Evolutionary conservation across 1,140 invertebrate species (phyloP).

Genomic region (Probaryconus sp.): DNA sequence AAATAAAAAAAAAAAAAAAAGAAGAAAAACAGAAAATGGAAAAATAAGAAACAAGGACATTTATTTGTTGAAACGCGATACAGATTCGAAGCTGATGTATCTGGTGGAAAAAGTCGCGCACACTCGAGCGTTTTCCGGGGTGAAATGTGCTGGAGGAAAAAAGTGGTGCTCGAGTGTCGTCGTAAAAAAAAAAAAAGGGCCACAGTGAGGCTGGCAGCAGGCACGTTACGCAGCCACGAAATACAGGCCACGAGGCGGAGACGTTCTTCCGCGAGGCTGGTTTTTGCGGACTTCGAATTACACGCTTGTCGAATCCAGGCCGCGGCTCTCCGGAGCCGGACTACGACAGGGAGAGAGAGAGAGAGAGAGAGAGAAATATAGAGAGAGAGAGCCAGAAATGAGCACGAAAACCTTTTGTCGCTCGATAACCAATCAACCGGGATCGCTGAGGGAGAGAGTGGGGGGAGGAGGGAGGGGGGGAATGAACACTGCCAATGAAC

Average conservation of each 20-base stretch:
- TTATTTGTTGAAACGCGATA: slow-evolving; percentile 43
- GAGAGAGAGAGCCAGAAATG: slow-evolving; percentile 47
- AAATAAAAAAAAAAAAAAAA: no score
- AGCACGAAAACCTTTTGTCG: slow-evolving; percentile 50
- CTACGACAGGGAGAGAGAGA: no score
- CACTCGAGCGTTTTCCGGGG: slow-evolving; percentile 44
- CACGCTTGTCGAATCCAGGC: slow-evolving; percentile 74
- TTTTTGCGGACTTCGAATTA: slow-evolving; percentile 73
- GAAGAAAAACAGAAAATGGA: no score
- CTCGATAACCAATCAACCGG: slow-evolving; percentile 59
- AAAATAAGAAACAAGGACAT: no score
- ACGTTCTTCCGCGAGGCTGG: slow-evolving; percentile 71
- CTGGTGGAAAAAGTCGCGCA: slow-evolving; percentile 24
- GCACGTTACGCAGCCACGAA: slow-evolving; percentile 17
- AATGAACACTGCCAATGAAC: slow-evolving; percentile 18
- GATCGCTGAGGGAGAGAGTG: no score
- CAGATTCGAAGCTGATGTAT: slow-evolving; percentile 31
- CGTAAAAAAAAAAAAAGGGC: slow-evolving; percentile 12
- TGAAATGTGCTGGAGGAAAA: slow-evolving; percentile 42
- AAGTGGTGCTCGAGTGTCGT: slow-evolving; percentile 13
- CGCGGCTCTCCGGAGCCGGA: slow-evolving; percentile 34
- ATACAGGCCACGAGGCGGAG: slow-evolving; percentile 59
- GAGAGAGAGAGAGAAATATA: no score
- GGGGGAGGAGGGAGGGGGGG: no score
- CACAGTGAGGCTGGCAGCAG: slow-evolving; percentile 21